phyloP scores from a whole-genome alignment of 2,797 vertebrate genomes.

The Thripadectes ignobilis region DNA sequence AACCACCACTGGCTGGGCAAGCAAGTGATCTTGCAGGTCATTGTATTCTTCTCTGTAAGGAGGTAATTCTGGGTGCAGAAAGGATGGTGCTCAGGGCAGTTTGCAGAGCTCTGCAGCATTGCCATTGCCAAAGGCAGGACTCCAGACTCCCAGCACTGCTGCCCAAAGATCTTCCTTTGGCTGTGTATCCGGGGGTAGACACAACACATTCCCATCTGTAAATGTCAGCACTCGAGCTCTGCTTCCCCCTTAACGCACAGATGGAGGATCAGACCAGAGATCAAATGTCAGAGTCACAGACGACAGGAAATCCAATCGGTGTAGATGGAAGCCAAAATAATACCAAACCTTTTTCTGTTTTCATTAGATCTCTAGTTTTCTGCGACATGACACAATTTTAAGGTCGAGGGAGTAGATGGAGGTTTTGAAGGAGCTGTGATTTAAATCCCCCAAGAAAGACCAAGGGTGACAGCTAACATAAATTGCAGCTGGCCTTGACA shows the following conservation, averaged over 20 bases:
- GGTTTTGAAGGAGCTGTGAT: neutral
- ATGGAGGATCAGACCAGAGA: neutral
- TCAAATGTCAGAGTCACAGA: slow-evolving; percentile 13
- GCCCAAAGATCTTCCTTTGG: neutral
- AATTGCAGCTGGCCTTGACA: rapidly evolving
- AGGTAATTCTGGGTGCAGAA: neutral
- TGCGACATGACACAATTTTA: neutral
- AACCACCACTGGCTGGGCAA: neutral
- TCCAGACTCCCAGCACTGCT: neutral
- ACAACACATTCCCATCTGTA: slow-evolving; percentile 39
- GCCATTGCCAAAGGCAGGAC: neutral
- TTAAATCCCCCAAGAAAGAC: neutral
- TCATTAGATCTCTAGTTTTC: neutral
- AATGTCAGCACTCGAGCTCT: neutral
- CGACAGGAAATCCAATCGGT: neutral
- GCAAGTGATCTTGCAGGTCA: neutral
- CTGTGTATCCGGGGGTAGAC: neutral
- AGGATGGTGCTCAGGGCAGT: neutral
- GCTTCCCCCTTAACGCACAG: neutral
- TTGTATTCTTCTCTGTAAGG: neutral
- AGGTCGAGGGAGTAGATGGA: neutral
- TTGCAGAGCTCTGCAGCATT: neutral
- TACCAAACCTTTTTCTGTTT: neutral
- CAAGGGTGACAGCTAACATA: rapidly evolving
- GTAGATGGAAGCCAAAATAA: neutral